phyloP scores from a whole-genome alignment of 1,140 invertebrate genomes.

The Aplysia californica region DNA sequence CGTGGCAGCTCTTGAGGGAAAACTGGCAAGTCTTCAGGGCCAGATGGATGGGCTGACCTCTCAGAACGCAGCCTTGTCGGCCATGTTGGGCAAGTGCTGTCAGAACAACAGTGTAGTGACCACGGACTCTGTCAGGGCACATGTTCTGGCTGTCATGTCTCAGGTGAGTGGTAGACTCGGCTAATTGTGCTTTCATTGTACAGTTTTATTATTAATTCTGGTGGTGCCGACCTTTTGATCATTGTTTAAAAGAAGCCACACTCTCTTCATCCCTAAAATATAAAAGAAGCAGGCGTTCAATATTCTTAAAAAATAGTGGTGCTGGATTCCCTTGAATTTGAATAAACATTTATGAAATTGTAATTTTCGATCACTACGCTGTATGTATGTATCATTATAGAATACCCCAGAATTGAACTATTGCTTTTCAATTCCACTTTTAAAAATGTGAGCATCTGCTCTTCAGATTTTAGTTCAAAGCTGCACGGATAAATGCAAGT shows the following conservation, averaged over 20 bases:
- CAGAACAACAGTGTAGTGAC: constrained; percentile 46
- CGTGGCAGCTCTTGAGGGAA: constrained; percentile 32
- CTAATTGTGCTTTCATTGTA: neutral
- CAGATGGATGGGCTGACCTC: constrained; percentile 23
- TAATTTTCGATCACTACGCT: too few species aligned
- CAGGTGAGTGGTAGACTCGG: constrained; percentile 36
- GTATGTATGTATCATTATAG: too few species aligned
- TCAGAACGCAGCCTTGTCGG: constrained; percentile 27
- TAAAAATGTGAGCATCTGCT: too few species aligned
- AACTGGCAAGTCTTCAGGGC: constrained; percentile 31
- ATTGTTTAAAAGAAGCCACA: neutral
- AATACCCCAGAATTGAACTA: too few species aligned
- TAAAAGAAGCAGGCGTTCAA: neutral
- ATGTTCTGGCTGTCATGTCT: constrained; percentile 40
- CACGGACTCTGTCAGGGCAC: constrained; percentile 34
- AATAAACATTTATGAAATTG: too few species aligned
- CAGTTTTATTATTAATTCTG: neutral
- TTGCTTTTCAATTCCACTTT: too few species aligned
- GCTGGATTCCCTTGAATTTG: neutral
- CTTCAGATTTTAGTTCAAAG: too few species aligned
- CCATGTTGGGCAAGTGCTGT: constrained; percentile 51
- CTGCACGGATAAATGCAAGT: too few species aligned
- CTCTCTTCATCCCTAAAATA: neutral
- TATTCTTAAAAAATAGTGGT: neutral
- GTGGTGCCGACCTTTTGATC: neutral